A percentile compares a stretch with the other conserved stretches of the same genome.
These are phyloP conservation scores for Herminia tarsipennalis DNA, from an alignment of 2,888 invertebrate species.

Conservation along the genomic window DNA sequence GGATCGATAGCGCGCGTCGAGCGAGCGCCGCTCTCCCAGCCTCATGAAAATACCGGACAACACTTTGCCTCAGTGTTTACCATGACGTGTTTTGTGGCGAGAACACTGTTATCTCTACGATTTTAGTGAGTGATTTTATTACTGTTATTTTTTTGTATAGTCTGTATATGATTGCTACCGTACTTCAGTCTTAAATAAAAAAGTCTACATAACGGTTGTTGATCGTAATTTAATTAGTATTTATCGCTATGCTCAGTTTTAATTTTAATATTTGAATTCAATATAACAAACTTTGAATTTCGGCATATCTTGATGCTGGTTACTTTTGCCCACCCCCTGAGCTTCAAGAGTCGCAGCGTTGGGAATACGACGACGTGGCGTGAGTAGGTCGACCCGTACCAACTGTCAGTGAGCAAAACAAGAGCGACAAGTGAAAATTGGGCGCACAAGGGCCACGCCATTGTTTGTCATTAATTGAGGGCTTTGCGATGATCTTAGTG, in stretches of 20 bases:
- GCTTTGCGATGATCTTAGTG: conserved; percentile 80
- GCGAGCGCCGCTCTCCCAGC: conserved; percentile 71
- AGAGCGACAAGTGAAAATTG: conserved; percentile 81
- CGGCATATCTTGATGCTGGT: conserved; percentile 2
- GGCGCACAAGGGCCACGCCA: conserved; percentile 64
- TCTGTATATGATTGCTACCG: conserved; percentile 8
- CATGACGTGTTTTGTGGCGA: conserved; percentile 72
- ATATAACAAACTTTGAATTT: not conserved
- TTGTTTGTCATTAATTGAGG: conserved; percentile 83
- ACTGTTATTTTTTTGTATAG: conserved; percentile 21
- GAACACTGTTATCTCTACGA: conserved; percentile 55
- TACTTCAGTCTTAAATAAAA: not conserved
- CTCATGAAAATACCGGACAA: conserved; percentile 82
- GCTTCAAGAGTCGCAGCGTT: conserved; percentile 35
- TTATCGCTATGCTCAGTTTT: too few relatives aligned
- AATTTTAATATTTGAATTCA: too few relatives aligned
- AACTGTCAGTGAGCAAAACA: conserved; percentile 78
- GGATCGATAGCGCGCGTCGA: conserved; percentile 81
- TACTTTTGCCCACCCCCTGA: conserved; percentile 13
- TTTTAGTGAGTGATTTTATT: conserved; percentile 54
- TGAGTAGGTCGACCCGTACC: conserved; percentile 68
- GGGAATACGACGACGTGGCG: conserved; percentile 62
- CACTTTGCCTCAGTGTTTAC: conserved; percentile 71
- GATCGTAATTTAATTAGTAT: too few relatives aligned
- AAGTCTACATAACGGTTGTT: not conserved